phyloP scores from a whole-genome alignment of 2,797 vertebrate genomes.

The Acipenser oxyrinchus region DNA sequence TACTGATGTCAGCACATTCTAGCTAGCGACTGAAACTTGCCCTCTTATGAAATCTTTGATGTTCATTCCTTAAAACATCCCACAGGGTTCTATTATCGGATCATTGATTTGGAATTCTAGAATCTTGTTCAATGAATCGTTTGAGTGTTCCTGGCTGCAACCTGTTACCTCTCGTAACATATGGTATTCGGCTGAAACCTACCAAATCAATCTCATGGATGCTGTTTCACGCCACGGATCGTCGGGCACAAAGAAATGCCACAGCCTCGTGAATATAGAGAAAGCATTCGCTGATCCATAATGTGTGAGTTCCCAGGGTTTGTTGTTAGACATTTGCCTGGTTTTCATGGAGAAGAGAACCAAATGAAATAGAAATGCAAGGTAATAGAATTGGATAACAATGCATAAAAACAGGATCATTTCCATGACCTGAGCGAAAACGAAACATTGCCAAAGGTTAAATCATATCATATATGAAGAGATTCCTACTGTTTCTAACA shows the following conservation, averaged over 20 bases:
- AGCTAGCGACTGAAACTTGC: no score
- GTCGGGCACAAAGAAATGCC: conserved; percentile 6
- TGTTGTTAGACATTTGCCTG: no score
- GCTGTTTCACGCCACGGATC: conserved; percentile 11
- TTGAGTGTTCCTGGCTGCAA: conserved; percentile 13
- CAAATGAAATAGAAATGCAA: no score
- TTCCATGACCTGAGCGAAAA: no score
- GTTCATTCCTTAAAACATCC: not conserved
- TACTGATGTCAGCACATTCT: no score
- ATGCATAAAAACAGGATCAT: no score
- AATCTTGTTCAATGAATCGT: conserved; percentile 12
- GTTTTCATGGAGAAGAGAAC: no score
- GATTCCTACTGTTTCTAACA: no score
- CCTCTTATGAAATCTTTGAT: conserved; percentile 6
- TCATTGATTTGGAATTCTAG: conserved; percentile 12
- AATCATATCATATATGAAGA: no score
- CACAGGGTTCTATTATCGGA: conserved; percentile 17
- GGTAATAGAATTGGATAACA: no score
- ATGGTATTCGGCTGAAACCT: conserved; percentile 11
- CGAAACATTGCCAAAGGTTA: no score
- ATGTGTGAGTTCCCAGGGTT: no score
- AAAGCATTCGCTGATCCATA: conserved; percentile 7
- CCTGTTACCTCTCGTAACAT: conserved; percentile 19
- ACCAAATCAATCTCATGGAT: not conserved
- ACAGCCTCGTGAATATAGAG: conserved; percentile 12